phyloP scores from a whole-genome alignment of 2,113 vertebrate genomes.

The Pterocles orientalis region DNA sequence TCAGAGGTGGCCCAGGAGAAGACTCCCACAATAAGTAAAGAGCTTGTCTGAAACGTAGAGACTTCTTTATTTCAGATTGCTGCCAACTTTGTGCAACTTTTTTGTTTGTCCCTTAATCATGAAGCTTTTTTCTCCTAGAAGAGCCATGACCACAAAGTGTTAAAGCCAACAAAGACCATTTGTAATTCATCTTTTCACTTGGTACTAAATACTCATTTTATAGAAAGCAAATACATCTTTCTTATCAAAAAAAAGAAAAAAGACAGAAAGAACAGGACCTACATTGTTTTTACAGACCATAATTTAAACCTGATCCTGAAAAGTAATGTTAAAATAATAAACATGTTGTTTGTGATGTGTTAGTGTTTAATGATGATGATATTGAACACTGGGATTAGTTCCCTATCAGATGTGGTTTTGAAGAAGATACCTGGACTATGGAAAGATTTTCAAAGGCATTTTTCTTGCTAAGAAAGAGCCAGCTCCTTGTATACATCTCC shows the following conservation, averaged over 20 bases:
- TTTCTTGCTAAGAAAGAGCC: constrained; percentile 82
- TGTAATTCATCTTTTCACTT: constrained; percentile 19
- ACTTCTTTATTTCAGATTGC: neutral
- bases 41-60: neutral
- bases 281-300: constrained; percentile 31
- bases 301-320: constrained; percentile 64
- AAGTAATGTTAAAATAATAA: constrained; percentile 81
- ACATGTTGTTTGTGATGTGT: constrained; percentile 77
- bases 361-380: constrained; percentile 82
- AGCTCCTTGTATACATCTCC: constrained; percentile 2
- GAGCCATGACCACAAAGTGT: neutral
- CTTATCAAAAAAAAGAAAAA: neutral
- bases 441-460: constrained; percentile 77
- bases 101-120: neutral
- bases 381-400: constrained; percentile 84
- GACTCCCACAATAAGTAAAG: neutral
- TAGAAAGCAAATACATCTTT: neutral
- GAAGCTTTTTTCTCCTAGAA: neutral
- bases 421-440: constrained; percentile 75
- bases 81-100: neutral
- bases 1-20: neutral
- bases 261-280: neutral
- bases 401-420: constrained; percentile 83
- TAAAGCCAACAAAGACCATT: constrained; percentile 38
- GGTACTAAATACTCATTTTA: constrained; percentile 45